phyloP scores from a whole-genome alignment of 2,113 vertebrate species.

The Alligator mississippiensis region DNA sequence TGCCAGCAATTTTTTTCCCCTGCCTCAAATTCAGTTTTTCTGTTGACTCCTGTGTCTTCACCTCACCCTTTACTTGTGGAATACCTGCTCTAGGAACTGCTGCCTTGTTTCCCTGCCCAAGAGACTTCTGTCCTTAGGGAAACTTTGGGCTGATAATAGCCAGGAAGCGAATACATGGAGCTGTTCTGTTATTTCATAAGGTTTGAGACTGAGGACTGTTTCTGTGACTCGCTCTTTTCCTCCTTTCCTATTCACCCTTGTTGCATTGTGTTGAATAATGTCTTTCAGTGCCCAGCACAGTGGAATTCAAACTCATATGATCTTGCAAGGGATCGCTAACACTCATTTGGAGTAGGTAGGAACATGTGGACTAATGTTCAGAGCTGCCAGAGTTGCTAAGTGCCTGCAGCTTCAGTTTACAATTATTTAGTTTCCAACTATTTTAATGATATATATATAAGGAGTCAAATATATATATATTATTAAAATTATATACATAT shows the following conservation, averaged over 20 bases:
- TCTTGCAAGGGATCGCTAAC: neutral
- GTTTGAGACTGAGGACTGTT: constrained; percentile 7
- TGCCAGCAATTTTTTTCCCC: constrained; percentile 23
- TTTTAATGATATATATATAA: no score
- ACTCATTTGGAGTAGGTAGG: neutral
- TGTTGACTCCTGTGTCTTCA: neutral
- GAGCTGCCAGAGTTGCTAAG: neutral
- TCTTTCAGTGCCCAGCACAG: neutral
- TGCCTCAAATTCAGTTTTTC: constrained; percentile 30
- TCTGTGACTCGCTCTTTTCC: constrained; percentile 20
- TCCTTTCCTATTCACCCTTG: constrained; percentile 10
- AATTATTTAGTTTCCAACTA: no score
- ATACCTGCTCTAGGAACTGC: neutral
- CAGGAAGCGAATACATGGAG: neutral
- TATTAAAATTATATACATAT: no score
- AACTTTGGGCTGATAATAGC: neutral
- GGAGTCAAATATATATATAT: no score
- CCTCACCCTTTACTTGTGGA: neutral
- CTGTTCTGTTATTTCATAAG: constrained; percentile 29
- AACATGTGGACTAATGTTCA: neutral
- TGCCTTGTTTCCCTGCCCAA: neutral
- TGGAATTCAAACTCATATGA: neutral
- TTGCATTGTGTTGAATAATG: constrained; percentile 27
- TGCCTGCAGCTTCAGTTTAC: neutral
- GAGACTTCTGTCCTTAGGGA: constrained; percentile 38